A percentile compares a stretch with the other conserved stretches of the same genome.
Evolutionary conservation across 2,797 vertebrate species (phyloP).

Genomic region (Silurus aristotelis): DNA sequence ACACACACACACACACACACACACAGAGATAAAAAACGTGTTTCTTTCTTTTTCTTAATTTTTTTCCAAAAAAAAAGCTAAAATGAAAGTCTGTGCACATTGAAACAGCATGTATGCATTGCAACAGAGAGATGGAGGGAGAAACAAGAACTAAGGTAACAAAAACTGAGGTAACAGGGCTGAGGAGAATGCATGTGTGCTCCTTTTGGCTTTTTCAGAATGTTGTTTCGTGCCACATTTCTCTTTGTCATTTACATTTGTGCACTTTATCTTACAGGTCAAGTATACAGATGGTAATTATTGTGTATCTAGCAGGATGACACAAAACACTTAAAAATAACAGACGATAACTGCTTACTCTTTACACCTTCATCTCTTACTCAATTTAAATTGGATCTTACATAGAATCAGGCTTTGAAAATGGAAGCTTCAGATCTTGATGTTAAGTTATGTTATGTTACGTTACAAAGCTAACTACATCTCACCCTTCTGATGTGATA

Average conservation of each 20-base stretch:
- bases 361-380: not conserved
- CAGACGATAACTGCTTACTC: not conserved
- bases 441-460: too few relatives aligned
- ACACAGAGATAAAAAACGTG: too few relatives aligned
- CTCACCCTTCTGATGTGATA: not conserved
- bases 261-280: not conserved
- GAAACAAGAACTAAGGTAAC: not conserved
- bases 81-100: not conserved
- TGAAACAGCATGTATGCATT: conserved; percentile 1
- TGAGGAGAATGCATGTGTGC: not conserved
- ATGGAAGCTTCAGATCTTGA: not conserved
- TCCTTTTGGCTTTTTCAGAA: not conserved
- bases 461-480: too few relatives aligned
- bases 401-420: not conserved
- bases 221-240: not conserved
- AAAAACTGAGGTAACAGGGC: not conserved
- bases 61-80: not conserved
- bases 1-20: too few relatives aligned
- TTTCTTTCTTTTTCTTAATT: too few relatives aligned
- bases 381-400: not conserved
- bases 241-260: not conserved
- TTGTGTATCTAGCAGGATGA: not conserved
- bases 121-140: not conserved
- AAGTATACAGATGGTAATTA: conserved; percentile 22
- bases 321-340: not conserved